These are phyloP conservation scores for Meiosimyza platycephala DNA, from an alignment of 2,888 invertebrate species.

Conservation along the genomic window DNA sequence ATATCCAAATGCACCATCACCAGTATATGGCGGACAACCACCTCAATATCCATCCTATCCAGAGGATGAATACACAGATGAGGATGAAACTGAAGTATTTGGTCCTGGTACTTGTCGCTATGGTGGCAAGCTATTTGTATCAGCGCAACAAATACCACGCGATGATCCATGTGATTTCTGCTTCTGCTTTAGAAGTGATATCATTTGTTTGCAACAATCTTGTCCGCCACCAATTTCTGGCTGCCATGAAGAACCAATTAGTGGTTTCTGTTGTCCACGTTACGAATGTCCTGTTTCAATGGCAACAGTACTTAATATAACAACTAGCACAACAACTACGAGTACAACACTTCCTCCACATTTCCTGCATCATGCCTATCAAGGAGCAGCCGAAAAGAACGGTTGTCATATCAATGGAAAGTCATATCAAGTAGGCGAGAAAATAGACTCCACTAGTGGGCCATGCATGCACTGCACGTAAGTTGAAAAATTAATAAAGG, in stretches of 20 bases:
- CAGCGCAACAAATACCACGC: conserved; percentile 93
- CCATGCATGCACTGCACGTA: conserved; percentile 96
- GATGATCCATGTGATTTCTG: conserved; percentile 97
- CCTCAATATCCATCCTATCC: conserved; percentile 63
- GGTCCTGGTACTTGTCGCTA: conserved; percentile 93
- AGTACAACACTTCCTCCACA: conserved; percentile 87
- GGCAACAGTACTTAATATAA: conserved; percentile 83
- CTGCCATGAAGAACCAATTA: conserved; percentile 91
- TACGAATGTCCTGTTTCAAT: conserved; percentile 93
- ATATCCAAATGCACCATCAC: conserved; percentile 56
- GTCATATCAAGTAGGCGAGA: conserved; percentile 87
- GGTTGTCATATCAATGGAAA: conserved; percentile 90
- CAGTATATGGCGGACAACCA: conserved; percentile 56
- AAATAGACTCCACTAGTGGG: conserved; percentile 86
- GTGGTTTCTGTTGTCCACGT: conserved; percentile 94
- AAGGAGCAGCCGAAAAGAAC: conserved; percentile 73
- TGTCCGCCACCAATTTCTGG: conserved; percentile 94
- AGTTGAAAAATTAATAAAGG: conserved; percentile 68
- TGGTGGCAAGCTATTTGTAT: conserved; percentile 91
- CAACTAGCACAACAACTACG: conserved; percentile 89
- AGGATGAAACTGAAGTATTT: conserved; percentile 80
- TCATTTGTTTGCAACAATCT: conserved; percentile 94
- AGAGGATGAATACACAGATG: conserved; percentile 74
- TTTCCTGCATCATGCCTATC: conserved; percentile 83
- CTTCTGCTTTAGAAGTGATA: conserved; percentile 96